Evolutionary conservation across 2,888 invertebrate species (phyloP).

Genomic region (Xanthorhoe spadicearia): DNA sequence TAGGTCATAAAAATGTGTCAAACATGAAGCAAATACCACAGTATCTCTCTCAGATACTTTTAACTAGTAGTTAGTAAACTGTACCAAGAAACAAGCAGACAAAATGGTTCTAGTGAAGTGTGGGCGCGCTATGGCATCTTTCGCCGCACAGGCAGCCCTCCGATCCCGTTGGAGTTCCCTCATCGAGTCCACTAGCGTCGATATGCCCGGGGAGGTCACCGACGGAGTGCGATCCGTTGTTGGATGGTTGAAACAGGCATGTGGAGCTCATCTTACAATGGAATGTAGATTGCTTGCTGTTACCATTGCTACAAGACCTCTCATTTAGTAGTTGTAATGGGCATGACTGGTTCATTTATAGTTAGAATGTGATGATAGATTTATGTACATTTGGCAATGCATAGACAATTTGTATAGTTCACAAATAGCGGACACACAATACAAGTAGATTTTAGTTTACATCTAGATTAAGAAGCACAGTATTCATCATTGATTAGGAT

Average conservation of each 20-base stretch:
- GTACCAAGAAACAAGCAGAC: constrained; percentile 11
- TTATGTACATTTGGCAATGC: background rate
- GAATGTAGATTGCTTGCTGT: constrained; percentile 1
- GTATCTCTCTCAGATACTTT: no score
- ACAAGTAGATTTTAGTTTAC: background rate
- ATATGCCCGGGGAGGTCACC: constrained; percentile 87
- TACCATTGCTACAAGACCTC: background rate
- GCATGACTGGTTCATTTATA: constrained; percentile 63
- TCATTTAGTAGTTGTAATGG: constrained; percentile 50
- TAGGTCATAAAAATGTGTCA: no score
- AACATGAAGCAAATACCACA: no score
- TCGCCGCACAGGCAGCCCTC: constrained; percentile 88
- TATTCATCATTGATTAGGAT: no score
- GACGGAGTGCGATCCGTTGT: constrained; percentile 91
- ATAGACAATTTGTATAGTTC: background rate
- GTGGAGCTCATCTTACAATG: constrained; percentile 34
- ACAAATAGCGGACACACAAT: background rate
- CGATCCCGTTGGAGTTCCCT: constrained; percentile 90
- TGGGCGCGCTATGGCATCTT: constrained; percentile 86
- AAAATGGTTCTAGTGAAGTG: constrained; percentile 71
- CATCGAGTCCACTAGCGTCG: constrained; percentile 88
- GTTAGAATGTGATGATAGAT: constrained; percentile 1
- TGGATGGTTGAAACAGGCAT: constrained; percentile 93
- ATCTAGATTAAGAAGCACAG: no score
- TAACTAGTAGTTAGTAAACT: background rate